These are phyloP conservation scores for Nectonema munidae DNA, from an alignment of 2,888 invertebrate genomes.

Conservation along the genomic window DNA sequence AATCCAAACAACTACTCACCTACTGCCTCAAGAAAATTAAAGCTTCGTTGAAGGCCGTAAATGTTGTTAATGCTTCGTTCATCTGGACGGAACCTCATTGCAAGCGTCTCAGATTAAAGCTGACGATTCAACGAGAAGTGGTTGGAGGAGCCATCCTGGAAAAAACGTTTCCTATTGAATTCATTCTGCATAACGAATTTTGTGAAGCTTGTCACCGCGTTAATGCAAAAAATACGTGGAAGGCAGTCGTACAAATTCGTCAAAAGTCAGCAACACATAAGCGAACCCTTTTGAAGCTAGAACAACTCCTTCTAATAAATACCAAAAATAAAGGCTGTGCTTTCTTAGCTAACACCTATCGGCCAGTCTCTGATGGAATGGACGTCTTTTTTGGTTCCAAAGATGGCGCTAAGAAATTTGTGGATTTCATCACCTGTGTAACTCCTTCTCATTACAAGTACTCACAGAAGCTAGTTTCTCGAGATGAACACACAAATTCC, in stretches of 20 bases:
- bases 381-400: constrained; percentile 73
- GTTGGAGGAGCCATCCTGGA: constrained; percentile 50
- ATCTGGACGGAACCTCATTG: constrained; percentile 98
- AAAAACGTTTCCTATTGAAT: constrained; percentile 79
- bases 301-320: constrained; percentile 48
- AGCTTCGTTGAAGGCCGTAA: constrained; percentile 34
- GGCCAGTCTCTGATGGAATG: constrained; percentile 38
- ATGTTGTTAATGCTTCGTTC: constrained; percentile 72
- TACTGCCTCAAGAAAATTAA: constrained; percentile 67
- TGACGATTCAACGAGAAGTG: constrained; percentile 70
- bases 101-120: constrained; percentile 54
- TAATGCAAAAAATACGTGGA: constrained; percentile 92
- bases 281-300: constrained; percentile 81
- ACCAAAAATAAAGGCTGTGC: background rate
- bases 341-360: constrained; percentile 19
- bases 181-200: constrained; percentile 58
- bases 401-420: constrained; percentile 62
- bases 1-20: constrained; percentile 27
- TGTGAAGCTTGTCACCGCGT: constrained; percentile 80
- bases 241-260: constrained; percentile 35
- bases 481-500: constrained; percentile 74
- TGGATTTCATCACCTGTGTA: constrained; percentile 55
- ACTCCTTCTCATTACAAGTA: constrained; percentile 58
- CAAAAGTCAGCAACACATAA: constrained; percentile 43
- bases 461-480: constrained; percentile 74